Percentiles rank a stretch among this genome's conserved stretches.
These are phyloP conservation scores for Trachops cirrhosus DNA, from an alignment of 2,797 vertebrate genomes.

Conservation along the genomic window DNA sequence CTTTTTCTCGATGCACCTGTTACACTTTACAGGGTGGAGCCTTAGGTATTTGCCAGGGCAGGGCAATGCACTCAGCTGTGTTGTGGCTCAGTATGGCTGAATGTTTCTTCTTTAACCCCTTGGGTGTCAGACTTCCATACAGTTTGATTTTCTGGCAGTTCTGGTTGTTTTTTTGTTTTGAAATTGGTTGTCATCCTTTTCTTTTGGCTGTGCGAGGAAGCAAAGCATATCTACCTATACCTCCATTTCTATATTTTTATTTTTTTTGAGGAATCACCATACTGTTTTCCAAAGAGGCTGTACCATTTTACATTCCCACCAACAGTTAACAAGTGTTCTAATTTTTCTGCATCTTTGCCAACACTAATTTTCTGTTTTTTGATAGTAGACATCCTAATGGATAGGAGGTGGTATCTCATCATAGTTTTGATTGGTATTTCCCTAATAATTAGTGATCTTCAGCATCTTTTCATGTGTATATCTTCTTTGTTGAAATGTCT, in stretches of 20 bases:
- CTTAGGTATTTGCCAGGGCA: too few relatives aligned
- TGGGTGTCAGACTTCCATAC: too few relatives aligned
- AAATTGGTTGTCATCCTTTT: too few relatives aligned
- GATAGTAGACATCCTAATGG: not conserved
- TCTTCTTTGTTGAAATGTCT: not conserved
- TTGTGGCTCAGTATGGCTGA: too few relatives aligned
- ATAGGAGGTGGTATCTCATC: not conserved
- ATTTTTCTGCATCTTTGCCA: not conserved
- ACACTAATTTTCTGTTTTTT: not conserved
- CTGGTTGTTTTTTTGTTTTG: too few relatives aligned
- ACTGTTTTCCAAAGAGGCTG: not conserved
- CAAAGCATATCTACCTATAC: too few relatives aligned
- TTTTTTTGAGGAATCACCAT: not conserved
- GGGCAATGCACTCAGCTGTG: too few relatives aligned
- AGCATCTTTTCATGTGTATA: not conserved
- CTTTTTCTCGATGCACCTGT: too few relatives aligned
- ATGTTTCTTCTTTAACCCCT: too few relatives aligned
- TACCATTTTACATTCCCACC: not conserved
- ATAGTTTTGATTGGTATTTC: not conserved
- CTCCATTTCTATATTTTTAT: not conserved
- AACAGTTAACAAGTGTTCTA: not conserved
- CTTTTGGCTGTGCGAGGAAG: too few relatives aligned
- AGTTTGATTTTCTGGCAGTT: too few relatives aligned
- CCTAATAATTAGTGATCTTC: not conserved
- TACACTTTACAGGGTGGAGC: too few relatives aligned